These are phyloP conservation scores for Macropis europaea DNA, from an alignment of 2,888 invertebrate species.

Conservation along the genomic window DNA sequence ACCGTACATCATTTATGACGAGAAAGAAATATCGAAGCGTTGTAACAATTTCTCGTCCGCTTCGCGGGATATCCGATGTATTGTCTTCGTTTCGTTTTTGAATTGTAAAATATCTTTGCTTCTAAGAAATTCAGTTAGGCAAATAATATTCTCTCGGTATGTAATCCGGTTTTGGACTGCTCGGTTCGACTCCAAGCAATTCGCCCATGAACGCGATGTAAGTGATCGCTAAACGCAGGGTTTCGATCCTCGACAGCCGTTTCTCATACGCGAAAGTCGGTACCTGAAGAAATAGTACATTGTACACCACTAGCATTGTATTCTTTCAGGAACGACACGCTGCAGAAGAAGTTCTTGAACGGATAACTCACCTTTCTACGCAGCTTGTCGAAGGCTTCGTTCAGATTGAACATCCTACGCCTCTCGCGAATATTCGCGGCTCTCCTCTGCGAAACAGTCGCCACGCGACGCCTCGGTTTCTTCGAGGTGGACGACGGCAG, in stretches of 20 bases:
- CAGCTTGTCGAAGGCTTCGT: conserved; percentile 96
- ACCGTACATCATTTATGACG: too few species aligned
- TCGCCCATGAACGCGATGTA: conserved; percentile 99
- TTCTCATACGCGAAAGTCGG: conserved; percentile 99
- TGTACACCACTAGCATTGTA: neutral
- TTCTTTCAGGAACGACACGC: too few species aligned
- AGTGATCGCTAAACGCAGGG: conserved; percentile 95
- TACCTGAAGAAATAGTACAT: conserved; percentile 81
- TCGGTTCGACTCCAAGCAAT: conserved; percentile 82
- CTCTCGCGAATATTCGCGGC: conserved; percentile 97
- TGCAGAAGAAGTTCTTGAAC: too few species aligned
- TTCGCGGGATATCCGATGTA: too few species aligned
- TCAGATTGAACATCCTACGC: conserved; percentile 96
- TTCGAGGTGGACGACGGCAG: conserved; percentile 81
- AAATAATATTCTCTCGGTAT: conserved; percentile 77
- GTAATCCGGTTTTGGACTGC: conserved; percentile 75
- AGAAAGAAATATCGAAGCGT: too few species aligned
- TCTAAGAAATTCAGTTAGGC: conserved; percentile 65
- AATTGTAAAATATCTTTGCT: neutral
- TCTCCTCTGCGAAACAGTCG: conserved; percentile 93
- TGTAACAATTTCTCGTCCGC: too few species aligned
- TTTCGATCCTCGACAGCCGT: conserved; percentile 96
- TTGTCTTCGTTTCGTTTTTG: neutral
- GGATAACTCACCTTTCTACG: conserved; percentile 86
- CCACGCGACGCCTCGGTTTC: conserved; percentile 92